Conservation (phyloP, 2,113 vertebrate species). For the Sorex fumeus region DNA sequence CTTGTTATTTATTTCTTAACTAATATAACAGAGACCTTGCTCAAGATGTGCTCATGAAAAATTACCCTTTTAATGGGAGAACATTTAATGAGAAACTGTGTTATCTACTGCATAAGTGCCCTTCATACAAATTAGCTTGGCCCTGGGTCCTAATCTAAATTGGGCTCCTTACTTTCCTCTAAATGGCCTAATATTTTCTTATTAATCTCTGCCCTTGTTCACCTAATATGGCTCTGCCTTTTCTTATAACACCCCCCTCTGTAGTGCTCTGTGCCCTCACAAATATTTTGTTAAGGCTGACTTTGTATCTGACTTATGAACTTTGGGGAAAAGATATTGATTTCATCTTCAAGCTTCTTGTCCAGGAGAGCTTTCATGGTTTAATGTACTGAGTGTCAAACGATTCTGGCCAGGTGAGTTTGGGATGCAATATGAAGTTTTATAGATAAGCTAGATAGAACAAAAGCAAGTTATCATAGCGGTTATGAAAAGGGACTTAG, state of each 20-base stretch:
- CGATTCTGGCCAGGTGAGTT: constrained; percentile 60
- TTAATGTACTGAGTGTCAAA: neutral
- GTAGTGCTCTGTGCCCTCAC: constrained; percentile 27
- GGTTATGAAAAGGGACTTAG: neutral
- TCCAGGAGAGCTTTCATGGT: neutral
- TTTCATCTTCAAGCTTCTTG: constrained; percentile 36
- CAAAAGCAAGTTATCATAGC: constrained; percentile 42
- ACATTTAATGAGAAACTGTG: constrained; percentile 81
- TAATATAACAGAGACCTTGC: constrained; percentile 75
- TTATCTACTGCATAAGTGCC: constrained; percentile 74
- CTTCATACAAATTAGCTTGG: constrained; percentile 76
- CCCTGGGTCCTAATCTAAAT: constrained; percentile 70
- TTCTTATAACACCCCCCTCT: constrained; percentile 8
- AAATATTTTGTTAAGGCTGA: constrained; percentile 28
- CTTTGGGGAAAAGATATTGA: neutral
- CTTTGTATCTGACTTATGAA: neutral
- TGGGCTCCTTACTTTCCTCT: constrained; percentile 73
- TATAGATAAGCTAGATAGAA: constrained; percentile 29
- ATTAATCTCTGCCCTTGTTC: constrained; percentile 83
- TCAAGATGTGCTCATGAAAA: constrained; percentile 79
- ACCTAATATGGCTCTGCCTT: constrained; percentile 71
- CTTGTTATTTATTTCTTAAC: constrained; percentile 84
- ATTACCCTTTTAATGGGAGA: constrained; percentile 82
- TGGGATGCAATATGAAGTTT: constrained; percentile 66
- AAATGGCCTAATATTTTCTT: constrained; percentile 84